These are phyloP conservation scores for Coryphaenoides rupestris DNA, from an alignment of 2,113 vertebrate genomes.

Conservation along the genomic window DNA sequence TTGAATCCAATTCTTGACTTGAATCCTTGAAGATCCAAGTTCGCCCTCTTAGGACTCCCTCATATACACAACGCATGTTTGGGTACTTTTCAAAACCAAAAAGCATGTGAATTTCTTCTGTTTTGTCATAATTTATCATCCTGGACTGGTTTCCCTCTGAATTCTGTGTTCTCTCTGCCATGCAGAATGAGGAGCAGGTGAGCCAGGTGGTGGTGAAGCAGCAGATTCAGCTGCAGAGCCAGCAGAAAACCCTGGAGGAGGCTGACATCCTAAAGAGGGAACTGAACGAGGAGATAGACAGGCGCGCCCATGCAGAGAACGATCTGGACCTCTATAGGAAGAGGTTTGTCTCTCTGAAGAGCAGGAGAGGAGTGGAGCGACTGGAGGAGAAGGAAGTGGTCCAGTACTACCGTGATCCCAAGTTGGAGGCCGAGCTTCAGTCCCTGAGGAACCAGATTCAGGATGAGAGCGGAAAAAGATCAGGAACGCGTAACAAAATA, in stretches of 20 bases:
- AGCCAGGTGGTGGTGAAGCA: slow-evolving; percentile 57
- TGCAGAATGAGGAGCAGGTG: slow-evolving; percentile 81
- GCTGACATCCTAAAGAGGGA: slow-evolving; percentile 74
- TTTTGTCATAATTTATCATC: not conserved
- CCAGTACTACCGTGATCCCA: slow-evolving; percentile 87
- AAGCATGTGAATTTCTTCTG: not conserved
- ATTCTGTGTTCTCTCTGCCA: slow-evolving; percentile 6
- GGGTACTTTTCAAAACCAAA: not conserved
- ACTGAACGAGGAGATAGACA: slow-evolving; percentile 76
- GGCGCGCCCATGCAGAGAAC: slow-evolving; percentile 73
- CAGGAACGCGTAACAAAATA: slow-evolving; percentile 72
- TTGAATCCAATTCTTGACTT: no score
- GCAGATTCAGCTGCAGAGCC: slow-evolving; percentile 69
- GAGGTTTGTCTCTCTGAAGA: slow-evolving; percentile 80
- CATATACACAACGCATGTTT: no score
- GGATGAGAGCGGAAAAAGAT: slow-evolving; percentile 70
- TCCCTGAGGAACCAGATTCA: slow-evolving; percentile 69
- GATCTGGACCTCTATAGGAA: slow-evolving; percentile 78
- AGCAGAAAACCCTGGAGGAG: slow-evolving; percentile 46
- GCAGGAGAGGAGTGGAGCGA: slow-evolving; percentile 84
- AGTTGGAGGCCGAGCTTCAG: slow-evolving; percentile 75
- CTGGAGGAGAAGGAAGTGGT: slow-evolving; percentile 93
- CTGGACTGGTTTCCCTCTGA: not conserved
- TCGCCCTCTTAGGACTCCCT: no score
- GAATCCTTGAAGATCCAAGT: no score